These are phyloP conservation scores for Oasisia sp. DNA, from an alignment of 2,888 invertebrate species.

Conservation along the genomic window DNA sequence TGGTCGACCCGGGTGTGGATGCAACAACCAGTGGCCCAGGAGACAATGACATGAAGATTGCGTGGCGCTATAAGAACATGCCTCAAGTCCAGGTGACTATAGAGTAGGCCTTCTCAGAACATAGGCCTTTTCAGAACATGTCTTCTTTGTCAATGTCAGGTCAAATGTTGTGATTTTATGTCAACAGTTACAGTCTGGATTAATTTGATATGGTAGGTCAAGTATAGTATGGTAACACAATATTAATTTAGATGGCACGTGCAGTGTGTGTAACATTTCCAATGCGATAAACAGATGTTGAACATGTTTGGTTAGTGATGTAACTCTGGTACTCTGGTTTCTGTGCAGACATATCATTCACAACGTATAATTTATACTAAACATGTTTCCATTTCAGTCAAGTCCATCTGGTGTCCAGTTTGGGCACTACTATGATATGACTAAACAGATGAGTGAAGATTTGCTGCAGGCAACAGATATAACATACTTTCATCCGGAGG, in stretches of 20 bases:
- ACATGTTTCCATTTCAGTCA: conserved; percentile 42
- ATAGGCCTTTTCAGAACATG: too few species aligned
- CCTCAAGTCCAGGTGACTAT: conserved; percentile 54
- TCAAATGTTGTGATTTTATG: neutral
- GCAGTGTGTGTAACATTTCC: neutral
- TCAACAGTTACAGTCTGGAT: too few species aligned
- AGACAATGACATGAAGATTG: conserved; percentile 82
- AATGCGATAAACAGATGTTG: neutral
- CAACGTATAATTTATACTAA: neutral
- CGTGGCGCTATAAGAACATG: conserved; percentile 88
- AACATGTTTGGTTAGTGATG: neutral
- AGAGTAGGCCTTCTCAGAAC: too few species aligned
- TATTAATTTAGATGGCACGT: too few species aligned
- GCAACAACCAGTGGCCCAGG: conserved; percentile 20
- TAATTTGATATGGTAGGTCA: too few species aligned
- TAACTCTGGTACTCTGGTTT: too few species aligned
- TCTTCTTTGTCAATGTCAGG: neutral
- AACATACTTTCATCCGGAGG: conserved; percentile 24
- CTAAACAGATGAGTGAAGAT: conserved; percentile 76
- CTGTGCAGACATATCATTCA: neutral
- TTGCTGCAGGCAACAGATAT: conserved; percentile 62
- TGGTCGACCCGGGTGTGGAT: conserved; percentile 49
- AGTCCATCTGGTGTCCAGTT: conserved; percentile 68
- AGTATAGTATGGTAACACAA: too few species aligned
- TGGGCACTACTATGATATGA: conserved; percentile 86